Conservation (phyloP, 2,888 invertebrate genomes). For the Imbricaverruca yamaguchii region DNA sequence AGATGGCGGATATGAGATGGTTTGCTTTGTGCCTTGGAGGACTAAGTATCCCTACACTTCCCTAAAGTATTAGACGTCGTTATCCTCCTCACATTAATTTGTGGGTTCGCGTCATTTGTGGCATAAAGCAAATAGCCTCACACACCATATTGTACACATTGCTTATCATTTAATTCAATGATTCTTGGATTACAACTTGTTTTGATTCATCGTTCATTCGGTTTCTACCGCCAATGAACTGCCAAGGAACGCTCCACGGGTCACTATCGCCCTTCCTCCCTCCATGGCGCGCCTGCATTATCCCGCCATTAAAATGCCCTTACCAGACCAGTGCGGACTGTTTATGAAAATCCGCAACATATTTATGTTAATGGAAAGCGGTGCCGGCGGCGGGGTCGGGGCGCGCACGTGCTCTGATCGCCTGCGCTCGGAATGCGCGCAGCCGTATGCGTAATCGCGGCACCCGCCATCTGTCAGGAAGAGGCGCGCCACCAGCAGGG, state of each 20-base stretch:
- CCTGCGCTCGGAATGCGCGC: neutral
- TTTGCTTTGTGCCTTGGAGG: too few species aligned
- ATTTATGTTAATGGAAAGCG: conserved; percentile 9
- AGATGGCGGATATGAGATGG: too few species aligned
- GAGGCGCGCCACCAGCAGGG: neutral
- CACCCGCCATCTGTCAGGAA: neutral
- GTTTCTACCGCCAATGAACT: neutral
- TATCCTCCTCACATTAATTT: too few species aligned
- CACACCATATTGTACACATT: too few species aligned
- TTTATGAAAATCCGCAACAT: conserved; percentile 16
- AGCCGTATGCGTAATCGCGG: neutral
- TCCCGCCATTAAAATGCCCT: conserved; percentile 8
- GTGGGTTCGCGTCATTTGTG: too few species aligned
- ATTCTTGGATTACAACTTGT: neutral
- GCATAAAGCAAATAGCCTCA: too few species aligned
- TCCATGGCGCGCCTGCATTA: neutral
- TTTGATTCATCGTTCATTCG: neutral
- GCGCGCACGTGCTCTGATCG: neutral
- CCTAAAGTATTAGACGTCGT: too few species aligned
- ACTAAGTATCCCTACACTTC: too few species aligned
- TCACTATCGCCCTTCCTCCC: neutral
- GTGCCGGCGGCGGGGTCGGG: neutral
- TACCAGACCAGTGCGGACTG: neutral
- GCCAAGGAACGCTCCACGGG: neutral
- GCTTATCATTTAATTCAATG: too few species aligned